Percentiles rank a stretch among this genome's conserved stretches.
These are phyloP conservation scores for Diplogasteroides magnus DNA, from an alignment of 1,140 invertebrate species.

Conservation along the genomic window DNA sequence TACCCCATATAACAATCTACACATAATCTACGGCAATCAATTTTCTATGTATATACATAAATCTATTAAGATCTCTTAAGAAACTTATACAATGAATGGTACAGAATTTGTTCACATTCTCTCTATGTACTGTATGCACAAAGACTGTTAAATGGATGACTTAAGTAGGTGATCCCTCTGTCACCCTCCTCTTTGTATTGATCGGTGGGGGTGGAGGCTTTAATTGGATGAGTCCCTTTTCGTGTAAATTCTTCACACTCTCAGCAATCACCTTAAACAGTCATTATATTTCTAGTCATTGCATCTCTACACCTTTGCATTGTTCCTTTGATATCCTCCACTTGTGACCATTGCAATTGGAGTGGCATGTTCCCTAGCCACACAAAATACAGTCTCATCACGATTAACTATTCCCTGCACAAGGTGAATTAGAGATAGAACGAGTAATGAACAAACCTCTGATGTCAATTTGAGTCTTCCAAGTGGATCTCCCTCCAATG, in stretches of 20 bases:
- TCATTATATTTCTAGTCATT: background rate
- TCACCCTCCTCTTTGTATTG: no score
- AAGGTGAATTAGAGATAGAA: no score
- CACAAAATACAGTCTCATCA: slow-evolving; percentile 75
- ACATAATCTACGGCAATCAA: no score
- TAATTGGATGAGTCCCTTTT: background rate
- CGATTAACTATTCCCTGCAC: slow-evolving; percentile 72
- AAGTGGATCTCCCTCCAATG: slow-evolving; percentile 71
- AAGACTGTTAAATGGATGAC: no score
- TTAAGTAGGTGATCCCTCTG: no score
- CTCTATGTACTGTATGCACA: no score
- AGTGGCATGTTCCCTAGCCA: slow-evolving; percentile 64
- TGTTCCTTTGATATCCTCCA: slow-evolving; percentile 73
- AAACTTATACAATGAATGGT: no score
- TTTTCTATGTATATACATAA: no score
- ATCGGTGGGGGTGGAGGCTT: background rate
- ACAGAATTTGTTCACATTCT: no score
- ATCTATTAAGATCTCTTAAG: no score
- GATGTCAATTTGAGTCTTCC: slow-evolving; percentile 66
- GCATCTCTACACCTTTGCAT: slow-evolving; percentile 63
- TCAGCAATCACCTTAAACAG: background rate
- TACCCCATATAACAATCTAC: no score
- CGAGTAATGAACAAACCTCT: slow-evolving; percentile 61
- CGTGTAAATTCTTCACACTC: background rate
- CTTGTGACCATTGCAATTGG: slow-evolving; percentile 82